Base-by-base conservation (phyloP, 2,113 vertebrate species). In the Enhydra lutris region DNA sequence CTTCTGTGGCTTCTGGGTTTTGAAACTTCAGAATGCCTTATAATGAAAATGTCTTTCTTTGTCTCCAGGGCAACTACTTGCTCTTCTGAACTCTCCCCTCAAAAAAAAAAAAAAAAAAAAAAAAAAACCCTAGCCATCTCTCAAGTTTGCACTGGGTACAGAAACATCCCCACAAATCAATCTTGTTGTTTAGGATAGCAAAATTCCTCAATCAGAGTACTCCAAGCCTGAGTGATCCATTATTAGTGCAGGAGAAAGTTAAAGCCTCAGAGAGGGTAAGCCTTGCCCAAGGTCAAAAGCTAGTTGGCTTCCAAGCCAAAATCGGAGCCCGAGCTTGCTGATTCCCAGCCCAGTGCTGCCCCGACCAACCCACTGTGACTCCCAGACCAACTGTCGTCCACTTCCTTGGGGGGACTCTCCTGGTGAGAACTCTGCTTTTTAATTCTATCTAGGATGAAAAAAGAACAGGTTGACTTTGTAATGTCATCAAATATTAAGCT, bases 381-480 rank as follows among this genome's bases (percentile, higher is more conserved):
- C 86, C 85, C 89, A 84, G 78, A 94, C 91, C 93, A 97, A 59
- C 78, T 87, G 86, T 50, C 91, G 71, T 88, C 69, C 47, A 52
- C 76, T 36, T 97, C 65, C 93, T 85, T 34, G 5, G 39, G 93
- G 93, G 88, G 23, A 67, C 63, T 59, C 7, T 93, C 73, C 91
- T 96, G 67, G 93, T 95, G 90, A 97, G 26, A 97, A 69, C 50
- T 63, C 76, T 96, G 96, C 90, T 94, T 97, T 96, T 91, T 82
- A 65, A 85, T 94, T 95, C 91, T 89, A 31, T 95, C 86, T 96
- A 65, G 93, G 96, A 69, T 45, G 89, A 96, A 76, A 97, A 96
- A 96, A 95, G 96, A 98, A 95, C 92, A 98, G 95, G 97, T 15
- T 97, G 94, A 97, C 93, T 98, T 97, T 93, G 81, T 95, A 97